Percentiles rank a stretch among this genome's conserved stretches.
These are phyloP conservation scores for Lasaia peninsularis DNA, from an alignment of 1,140 invertebrate genomes.

Conservation along the genomic window DNA sequence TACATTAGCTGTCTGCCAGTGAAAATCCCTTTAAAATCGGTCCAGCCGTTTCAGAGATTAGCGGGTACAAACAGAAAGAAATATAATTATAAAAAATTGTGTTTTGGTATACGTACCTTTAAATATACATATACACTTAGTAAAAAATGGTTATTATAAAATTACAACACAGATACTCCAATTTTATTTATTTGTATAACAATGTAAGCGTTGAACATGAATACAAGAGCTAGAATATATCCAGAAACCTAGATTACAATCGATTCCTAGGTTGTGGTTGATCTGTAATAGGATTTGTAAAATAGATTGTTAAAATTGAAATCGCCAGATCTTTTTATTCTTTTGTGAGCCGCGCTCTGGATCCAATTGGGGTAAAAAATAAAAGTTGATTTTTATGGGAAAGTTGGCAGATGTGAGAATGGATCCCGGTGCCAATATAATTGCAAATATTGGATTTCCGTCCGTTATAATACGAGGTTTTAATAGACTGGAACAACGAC, in stretches of 20 bases:
- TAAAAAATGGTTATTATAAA: too few relatives aligned
- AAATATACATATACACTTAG: too few relatives aligned
- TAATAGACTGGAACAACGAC: neutral
- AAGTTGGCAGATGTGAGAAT: constrained; percentile 11
- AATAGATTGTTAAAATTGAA: constrained; percentile 29
- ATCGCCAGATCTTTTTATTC: constrained; percentile 2
- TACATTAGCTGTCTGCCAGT: too few relatives aligned
- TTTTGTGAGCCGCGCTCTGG: neutral
- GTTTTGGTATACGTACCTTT: too few relatives aligned
- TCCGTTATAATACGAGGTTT: neutral
- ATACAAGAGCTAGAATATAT: constrained; percentile 13
- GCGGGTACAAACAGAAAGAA: too few relatives aligned
- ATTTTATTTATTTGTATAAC: too few relatives aligned
- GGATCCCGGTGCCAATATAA: constrained; percentile 1
- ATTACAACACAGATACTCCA: too few relatives aligned
- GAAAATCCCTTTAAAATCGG: too few relatives aligned
- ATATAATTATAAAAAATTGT: too few relatives aligned
- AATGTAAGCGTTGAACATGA: constrained; percentile 8
- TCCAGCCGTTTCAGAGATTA: too few relatives aligned
- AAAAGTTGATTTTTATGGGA: constrained; percentile 17
- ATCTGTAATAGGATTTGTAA: constrained; percentile 23
- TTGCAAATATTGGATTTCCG: constrained; percentile 3
- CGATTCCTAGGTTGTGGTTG: constrained; percentile 19
- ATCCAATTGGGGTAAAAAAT: constrained; percentile 9
- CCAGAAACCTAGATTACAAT: constrained; percentile 21